Percentiles rank a stretch among this genome's conserved stretches.
Evolutionary conservation across 2,797 vertebrate species (phyloP).

Genomic region (Hydrocynus forskahlii): DNA sequence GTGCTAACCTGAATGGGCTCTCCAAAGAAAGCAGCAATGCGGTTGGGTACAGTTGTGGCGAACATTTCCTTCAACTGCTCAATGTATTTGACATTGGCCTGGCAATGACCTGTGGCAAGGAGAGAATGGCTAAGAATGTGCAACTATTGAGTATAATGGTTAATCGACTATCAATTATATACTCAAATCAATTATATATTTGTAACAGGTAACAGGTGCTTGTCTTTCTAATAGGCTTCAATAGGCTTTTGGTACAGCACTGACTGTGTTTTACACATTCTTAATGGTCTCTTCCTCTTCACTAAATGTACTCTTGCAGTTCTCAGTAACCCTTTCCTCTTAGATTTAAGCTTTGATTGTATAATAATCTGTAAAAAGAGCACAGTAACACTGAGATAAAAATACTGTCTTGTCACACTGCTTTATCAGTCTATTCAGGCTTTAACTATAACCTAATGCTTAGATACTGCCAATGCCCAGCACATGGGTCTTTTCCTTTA

Average conservation of each 20-base stretch:
- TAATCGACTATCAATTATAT: not conserved
- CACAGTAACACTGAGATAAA: too few relatives aligned
- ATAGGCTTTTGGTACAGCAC: not conserved
- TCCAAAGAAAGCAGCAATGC: constrained; percentile 89
- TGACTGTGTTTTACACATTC: not conserved
- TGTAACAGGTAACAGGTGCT: too few relatives aligned
- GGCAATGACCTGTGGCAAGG: constrained; percentile 79
- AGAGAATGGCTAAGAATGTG: not conserved
- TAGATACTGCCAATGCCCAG: too few relatives aligned
- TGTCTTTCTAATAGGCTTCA: not conserved
- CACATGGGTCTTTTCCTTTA: too few relatives aligned
- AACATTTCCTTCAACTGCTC: constrained; percentile 89
- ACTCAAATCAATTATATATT: not conserved
- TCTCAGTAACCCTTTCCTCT: too few relatives aligned
- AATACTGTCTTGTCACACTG: too few relatives aligned
- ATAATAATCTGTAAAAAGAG: too few relatives aligned
- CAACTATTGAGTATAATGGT: too few relatives aligned
- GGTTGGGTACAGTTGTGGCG: constrained; percentile 80
- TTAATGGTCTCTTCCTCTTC: not conserved
- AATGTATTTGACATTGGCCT: constrained; percentile 87
- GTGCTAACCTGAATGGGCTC: constrained; percentile 90
- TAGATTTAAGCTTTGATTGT: too few relatives aligned
- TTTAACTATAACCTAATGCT: too few relatives aligned
- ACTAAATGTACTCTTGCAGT: too few relatives aligned
- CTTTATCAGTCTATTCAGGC: too few relatives aligned